Evolutionary conservation across 2,888 invertebrate species (phyloP).

Genomic region (Mythimna ferrago): DNA sequence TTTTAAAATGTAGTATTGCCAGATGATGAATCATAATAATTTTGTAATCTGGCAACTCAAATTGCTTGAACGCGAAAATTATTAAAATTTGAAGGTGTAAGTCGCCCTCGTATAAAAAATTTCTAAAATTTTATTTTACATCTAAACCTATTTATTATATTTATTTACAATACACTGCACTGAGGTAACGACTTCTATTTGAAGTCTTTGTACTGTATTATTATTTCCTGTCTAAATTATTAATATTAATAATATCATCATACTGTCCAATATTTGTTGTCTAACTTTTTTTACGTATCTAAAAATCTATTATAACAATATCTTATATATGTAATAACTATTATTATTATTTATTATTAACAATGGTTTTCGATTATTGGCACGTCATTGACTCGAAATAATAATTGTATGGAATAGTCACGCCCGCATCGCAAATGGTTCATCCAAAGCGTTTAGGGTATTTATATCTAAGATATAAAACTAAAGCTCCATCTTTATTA

Average conservation of each 20-base stretch:
- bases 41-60: conserved; percentile 59
- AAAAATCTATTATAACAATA: conserved; percentile 73
- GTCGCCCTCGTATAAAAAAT: conserved; percentile 80
- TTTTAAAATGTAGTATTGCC: conserved; percentile 60
- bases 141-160: conserved; percentile 72
- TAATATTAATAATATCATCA: conserved; percentile 73
- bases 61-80: conserved; percentile 59
- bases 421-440: conserved; percentile 41
- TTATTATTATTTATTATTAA: conserved; percentile 77
- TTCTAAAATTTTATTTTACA: conserved; percentile 74
- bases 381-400: conserved; percentile 83
- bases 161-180: conserved; percentile 88
- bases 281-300: conserved; percentile 74
- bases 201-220: conserved; percentile 70
- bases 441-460: conserved; percentile 77
- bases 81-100: conserved; percentile 75
- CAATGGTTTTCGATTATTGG: conserved; percentile 85
- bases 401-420: conserved; percentile 73
- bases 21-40: conserved; percentile 46
- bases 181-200: conserved; percentile 80
- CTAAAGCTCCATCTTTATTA: conserved; percentile 75
- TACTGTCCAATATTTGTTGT: conserved; percentile 74
- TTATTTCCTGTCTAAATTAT: conserved; percentile 73
- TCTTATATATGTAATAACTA: conserved; percentile 89
- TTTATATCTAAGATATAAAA: conserved; percentile 87